Base-by-base conservation (phyloP, 2,888 invertebrate genomes). In the Mythimna impura region DNA sequence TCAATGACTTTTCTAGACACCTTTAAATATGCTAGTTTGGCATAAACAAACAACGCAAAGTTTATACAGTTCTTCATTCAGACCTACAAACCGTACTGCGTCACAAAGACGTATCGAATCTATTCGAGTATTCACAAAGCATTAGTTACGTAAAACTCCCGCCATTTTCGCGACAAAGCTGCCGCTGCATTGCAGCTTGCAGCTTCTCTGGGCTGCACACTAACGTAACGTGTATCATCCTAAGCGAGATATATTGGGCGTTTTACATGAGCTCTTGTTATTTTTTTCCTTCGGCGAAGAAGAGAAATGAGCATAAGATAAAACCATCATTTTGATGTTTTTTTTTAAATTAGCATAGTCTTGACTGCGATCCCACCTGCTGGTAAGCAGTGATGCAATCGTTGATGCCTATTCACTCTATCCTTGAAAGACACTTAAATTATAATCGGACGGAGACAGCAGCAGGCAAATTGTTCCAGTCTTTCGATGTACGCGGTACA, bases 71-170 rank as follows among this genome's bases (percentile, higher is more conserved):
- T n/a, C 36, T n/a, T 36, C 17, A 47, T 9, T 40, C 25, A 10
- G 6, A 47, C 50, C 25, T 43, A 7, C 36, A 54, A 30, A 40
- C 10, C 12, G 17, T 14, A 17, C 47, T 60, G 17, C 52, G 57
- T 7, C 47, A 47, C 25, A 63, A 78, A 47, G 10, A 22, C 9
- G 20, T 40, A 47, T 50, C 30, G 52, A 60, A 47, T 58, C 20
- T 52, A 63, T 47, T 43, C 17, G 6, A 14, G 43, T 60, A 68
- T 34, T 60, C 58, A 43, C n/a, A 58, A 52, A 47, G 30, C 36
- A 47, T 58, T 22, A 1, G n/a, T 60, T 71, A 78, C 25, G 30
- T 60, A 71, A 43, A 71, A 47, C 63, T 63, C 12, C 2, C 25
- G 58, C 20, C 36, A 47, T 58, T 63, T 30, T 30, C 52, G 8